Conservation (phyloP, 2,113 vertebrate genomes). For the Phocoena phocoena region DNA sequence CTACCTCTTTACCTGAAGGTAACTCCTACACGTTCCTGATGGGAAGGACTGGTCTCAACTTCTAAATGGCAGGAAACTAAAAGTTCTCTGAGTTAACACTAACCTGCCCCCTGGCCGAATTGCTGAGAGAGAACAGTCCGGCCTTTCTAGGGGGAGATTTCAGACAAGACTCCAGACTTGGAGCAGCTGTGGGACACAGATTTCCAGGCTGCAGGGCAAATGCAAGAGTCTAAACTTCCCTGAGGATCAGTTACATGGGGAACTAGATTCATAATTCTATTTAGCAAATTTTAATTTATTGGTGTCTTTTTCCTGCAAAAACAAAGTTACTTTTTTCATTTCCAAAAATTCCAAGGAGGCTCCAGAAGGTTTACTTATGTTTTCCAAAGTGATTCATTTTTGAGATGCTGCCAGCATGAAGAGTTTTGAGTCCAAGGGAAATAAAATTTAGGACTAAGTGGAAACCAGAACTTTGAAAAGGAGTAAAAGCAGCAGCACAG, state of each 20-base stretch:
- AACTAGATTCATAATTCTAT: slow-evolving; percentile 21
- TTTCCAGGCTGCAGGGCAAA: not conserved
- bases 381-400: slow-evolving; percentile 78
- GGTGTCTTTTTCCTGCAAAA: slow-evolving; percentile 63
- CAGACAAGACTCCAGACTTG: not conserved
- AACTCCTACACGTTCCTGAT: not conserved
- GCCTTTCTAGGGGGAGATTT: not conserved
- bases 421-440: slow-evolving; percentile 69
- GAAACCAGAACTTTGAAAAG: slow-evolving; percentile 55
- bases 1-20: not conserved
- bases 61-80: not conserved
- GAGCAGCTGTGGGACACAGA: not conserved
- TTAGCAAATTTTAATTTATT: slow-evolving; percentile 61
- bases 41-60: not conserved
- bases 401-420: slow-evolving; percentile 65
- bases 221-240: not conserved
- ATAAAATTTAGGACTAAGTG: slow-evolving; percentile 54
- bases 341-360: slow-evolving; percentile 74
- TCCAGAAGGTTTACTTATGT: slow-evolving; percentile 72
- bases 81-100: not conserved
- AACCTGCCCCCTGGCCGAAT: not conserved
- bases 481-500: not conserved
- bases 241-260: slow-evolving; percentile 57
- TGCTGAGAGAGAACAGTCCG: not conserved
- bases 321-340: slow-evolving; percentile 52